Evolutionary conservation across 2,797 vertebrate genomes (phyloP), one percentile per base, ranked within the genome.

Genomic region (Syngnathus rostellatus): DNA sequence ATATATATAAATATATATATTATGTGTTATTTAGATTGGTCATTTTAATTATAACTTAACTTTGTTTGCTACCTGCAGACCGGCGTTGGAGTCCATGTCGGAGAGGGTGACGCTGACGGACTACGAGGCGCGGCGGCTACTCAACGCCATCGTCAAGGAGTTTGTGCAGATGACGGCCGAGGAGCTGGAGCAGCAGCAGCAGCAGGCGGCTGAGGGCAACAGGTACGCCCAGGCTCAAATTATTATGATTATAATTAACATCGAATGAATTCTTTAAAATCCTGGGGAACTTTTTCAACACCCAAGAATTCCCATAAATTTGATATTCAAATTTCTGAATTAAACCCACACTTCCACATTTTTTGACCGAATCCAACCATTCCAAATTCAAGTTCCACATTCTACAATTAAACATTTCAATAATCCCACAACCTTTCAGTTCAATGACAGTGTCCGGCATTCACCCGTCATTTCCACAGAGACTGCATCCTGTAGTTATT

Each of bases 111-210:
- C 78, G 1, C 91, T 97, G 77, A 93, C 90, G 51, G 94, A 98
- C 73, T 94, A 94, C 0, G 94, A 99, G 83, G 92, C 93, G 1
- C 91, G 91, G 65, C 81, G 94, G 85, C 89, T 99, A 84, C 88
- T 98, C 85, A 95, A 93, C 25, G 93, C 94, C 0, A 89, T 98
- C 31, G 86, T 96, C 70, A 95, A 93, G 87, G 93, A 94, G 79
- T 96, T 96, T 69, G 78, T 95, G 77, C 94, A 95, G 88, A 92
- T 94, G 92, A 94, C 92, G 5, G 89, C 92, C 6, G 92, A 94
- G 61, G 94, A 95, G 53, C 79, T 93, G 90, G 93, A 58, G 55
- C 55, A 58, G 55, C 55, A 53, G 46, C 46, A 94, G 46, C 91
- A 92, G 85, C 86, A 90, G 77, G 89, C 86, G 2, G 86, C 79